These are phyloP conservation scores for Ylistrum balloti DNA, from an alignment of 1,140 invertebrate genomes.

Conservation along the genomic window DNA sequence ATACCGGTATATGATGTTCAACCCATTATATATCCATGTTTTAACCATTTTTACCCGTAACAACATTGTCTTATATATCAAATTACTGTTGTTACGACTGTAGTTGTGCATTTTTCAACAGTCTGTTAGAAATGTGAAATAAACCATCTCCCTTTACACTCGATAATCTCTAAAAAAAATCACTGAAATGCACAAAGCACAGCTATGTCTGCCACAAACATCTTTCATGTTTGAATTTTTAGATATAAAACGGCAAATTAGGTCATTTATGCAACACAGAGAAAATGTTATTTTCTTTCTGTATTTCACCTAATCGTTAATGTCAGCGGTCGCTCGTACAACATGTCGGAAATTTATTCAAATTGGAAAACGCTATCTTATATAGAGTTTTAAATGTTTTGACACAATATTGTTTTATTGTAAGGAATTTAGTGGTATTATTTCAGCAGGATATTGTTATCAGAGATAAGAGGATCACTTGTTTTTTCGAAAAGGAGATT, in stretches of 20 bases:
- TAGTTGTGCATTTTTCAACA: too few species aligned
- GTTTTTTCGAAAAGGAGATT: not conserved
- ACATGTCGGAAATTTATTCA: not conserved
- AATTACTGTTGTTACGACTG: too few species aligned
- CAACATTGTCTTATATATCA: too few species aligned
- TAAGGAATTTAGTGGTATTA: not conserved
- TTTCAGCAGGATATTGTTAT: not conserved
- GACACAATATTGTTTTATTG: not conserved
- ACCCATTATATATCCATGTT: too few species aligned
- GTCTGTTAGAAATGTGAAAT: too few species aligned
- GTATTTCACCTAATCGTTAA: not conserved
- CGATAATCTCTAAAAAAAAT: too few species aligned
- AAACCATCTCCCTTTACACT: too few species aligned
- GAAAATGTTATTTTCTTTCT: not conserved
- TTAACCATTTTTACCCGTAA: too few species aligned
- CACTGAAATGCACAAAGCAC: too few species aligned
- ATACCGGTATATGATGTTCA: too few species aligned
- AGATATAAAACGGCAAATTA: not conserved
- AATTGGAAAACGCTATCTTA: not conserved
- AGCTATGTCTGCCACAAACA: too few species aligned
- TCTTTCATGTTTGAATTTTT: too few species aligned
- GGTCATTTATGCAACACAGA: not conserved
- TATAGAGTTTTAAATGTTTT: not conserved
- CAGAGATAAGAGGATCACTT: not conserved
- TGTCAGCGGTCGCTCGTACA: not conserved